Base-by-base conservation (phyloP, 2,888 invertebrate species). In the Eilema griseolum region DNA sequence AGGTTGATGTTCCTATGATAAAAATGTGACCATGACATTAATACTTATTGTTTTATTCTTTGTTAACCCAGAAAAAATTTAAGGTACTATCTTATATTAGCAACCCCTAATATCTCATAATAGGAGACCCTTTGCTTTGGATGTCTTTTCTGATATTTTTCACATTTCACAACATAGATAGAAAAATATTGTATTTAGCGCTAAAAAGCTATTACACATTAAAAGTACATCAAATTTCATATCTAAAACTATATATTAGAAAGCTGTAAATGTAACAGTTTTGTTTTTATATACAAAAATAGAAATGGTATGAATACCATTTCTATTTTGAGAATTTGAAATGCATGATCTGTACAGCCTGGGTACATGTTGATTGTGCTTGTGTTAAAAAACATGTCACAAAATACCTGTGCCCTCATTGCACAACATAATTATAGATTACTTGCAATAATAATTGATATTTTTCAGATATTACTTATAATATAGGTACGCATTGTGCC, bases 171-270 rank as follows among this genome's bases (percentile, higher is more conserved):
- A 52, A 52, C 52, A 52, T 52, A n/a, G 52, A 52, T 52, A 52
- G 20, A 20, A 52, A 52, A 52, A 52, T 52, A 52, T 52, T 52
- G 52, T 52, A 52, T 52, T 52, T 52, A 52, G 14, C 52, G 52
- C 20, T 52, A 52, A 52, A 52, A 52, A 52, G 52, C 52, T 28
- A 28, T 28, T 52, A 52, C 52, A 52, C 52, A 52, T 52, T 52
- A 52, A 52, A 52, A 61, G 52, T 52, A 52, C 52, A 52, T 52
- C 52, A 52, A 52, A 52, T 52, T 52, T 52, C 52, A 52, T 52
- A 52, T 52, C 14, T 52, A 52, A 52, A 52, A 52, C 52, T 52
- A 20, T 52, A 61, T n/a, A 33, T n/a, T 28, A 28, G 28, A 28
- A 28, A 28, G 28, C 28, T 28, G 28, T 28, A 28, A 28, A 28